phyloP scores from a whole-genome alignment of 2,888 invertebrate genomes.

The Heliconius cydno region DNA sequence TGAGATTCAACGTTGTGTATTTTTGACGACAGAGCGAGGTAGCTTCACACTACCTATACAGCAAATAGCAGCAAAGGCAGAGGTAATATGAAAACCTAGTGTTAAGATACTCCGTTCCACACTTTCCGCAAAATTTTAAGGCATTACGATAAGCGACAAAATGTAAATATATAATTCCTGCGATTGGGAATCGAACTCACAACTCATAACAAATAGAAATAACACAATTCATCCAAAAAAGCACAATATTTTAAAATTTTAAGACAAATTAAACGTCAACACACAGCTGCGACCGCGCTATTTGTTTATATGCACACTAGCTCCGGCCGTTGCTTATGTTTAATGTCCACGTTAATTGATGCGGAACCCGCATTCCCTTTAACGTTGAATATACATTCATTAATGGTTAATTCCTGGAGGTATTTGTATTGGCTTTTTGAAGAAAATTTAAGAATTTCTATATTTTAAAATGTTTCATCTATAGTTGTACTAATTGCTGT shows the following conservation, averaged over 20 bases:
- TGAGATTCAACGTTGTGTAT: no score
- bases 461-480: background rate
- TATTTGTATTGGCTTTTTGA: background rate
- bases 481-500: background rate
- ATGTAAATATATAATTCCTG: no score
- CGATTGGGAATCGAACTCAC: no score
- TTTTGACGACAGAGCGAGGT: no score
- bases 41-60: no score
- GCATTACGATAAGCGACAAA: no score
- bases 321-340: constrained; percentile 56
- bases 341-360: constrained; percentile 77
- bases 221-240: background rate
- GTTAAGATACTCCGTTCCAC: no score
- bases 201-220: no score
- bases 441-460: background rate
- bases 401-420: background rate
- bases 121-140: no score
- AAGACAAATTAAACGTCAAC: constrained; percentile 2
- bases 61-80: no score
- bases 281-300: background rate
- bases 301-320: constrained; percentile 56
- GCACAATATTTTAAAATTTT: background rate
- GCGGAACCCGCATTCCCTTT: constrained; percentile 69
- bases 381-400: background rate
- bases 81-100: no score